Evolutionary conservation across 1,140 invertebrate species (phyloP), one percentile per base, ranked within the genome.

Genomic region (Cyphomyrmex costatus): DNA sequence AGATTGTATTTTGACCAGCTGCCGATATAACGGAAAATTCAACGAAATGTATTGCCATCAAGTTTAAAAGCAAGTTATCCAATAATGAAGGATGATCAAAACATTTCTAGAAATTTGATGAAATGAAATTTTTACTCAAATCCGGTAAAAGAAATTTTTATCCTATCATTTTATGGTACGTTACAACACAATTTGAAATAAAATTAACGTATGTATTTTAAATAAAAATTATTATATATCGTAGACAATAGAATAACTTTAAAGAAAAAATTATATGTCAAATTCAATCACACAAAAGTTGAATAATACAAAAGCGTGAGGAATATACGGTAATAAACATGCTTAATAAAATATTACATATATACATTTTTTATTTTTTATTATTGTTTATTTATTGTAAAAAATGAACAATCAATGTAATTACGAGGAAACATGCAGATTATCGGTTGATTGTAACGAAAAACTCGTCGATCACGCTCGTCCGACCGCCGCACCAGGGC

Each of bases 401-500:
- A 10, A 42, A 10, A 10, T 2, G 7, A 1, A 42, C 10, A 42
- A 42, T 42, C 8, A 42, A 12, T 42, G 8, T 7, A 19, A 30
- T 74, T 1, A 8, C 27, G 10, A 30, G 76, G 16, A 0, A 60
- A 1, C n/a, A n/a, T n/a, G n/a, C 14, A 30, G 7, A 46, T n/a
- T 68, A 63, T 53, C 51, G 51, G 33, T 71, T 46, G 42, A 56
- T 21, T 19, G 21, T 14, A 24, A 24, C n/a, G n/a, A 63, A 2
- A 60, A 53, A 46, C 53, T 61, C 19, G 66, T 51, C 74, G 12
- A 6, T 21, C 24, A 1, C 30, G n/a, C n/a, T 46, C 63, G 42
- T 16, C 30, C 42, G 51, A 36, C 6, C 10, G 27, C 16, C 86
- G 86, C 56, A 42, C 61, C 73, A 74, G 46, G 70, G 87, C 88